A percentile compares a stretch with the other conserved stretches of the same genome.
These are phyloP conservation scores for Acomys russatus DNA, from an alignment of 2,797 vertebrate genomes.

Conservation along the genomic window DNA sequence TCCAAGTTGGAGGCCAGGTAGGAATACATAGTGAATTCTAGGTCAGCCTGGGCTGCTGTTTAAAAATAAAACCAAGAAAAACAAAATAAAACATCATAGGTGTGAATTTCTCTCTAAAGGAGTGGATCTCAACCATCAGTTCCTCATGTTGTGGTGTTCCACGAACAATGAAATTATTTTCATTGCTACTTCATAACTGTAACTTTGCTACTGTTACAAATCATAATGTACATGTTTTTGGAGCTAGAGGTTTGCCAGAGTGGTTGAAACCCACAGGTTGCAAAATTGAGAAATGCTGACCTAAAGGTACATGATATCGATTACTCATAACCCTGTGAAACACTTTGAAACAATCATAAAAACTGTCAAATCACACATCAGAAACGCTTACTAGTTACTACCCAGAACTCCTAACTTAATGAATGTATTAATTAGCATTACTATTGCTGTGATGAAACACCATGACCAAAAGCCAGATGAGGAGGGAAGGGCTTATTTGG, in stretches of 20 bases:
- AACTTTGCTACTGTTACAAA: not conserved
- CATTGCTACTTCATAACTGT: not conserved
- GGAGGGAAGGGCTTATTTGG: not conserved
- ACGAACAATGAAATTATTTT: not conserved
- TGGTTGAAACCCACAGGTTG: not conserved
- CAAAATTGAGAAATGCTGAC: not conserved
- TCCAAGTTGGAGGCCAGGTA: too few relatives aligned
- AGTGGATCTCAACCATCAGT: not conserved
- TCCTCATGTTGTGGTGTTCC: not conserved
- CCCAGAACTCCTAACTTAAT: not conserved
- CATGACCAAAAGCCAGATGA: not conserved
- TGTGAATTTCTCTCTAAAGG: not conserved
- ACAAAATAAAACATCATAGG: not conserved
- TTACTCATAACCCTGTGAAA: conserved; percentile 1
- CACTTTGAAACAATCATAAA: conserved; percentile 44
- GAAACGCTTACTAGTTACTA: conserved; percentile 4
- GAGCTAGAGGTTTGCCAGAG: not conserved
- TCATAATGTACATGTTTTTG: not conserved
- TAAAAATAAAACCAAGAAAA: not conserved
- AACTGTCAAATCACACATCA: not conserved
- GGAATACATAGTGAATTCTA: too few relatives aligned
- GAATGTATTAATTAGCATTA: not conserved
- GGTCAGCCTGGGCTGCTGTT: not conserved
- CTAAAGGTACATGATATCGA: not conserved
- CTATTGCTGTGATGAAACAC: not conserved